Percentiles rank a stretch among this genome's conserved stretches.
Conservation (phyloP, 2,113 vertebrate genomes). For the Poecile atricapillus region DNA sequence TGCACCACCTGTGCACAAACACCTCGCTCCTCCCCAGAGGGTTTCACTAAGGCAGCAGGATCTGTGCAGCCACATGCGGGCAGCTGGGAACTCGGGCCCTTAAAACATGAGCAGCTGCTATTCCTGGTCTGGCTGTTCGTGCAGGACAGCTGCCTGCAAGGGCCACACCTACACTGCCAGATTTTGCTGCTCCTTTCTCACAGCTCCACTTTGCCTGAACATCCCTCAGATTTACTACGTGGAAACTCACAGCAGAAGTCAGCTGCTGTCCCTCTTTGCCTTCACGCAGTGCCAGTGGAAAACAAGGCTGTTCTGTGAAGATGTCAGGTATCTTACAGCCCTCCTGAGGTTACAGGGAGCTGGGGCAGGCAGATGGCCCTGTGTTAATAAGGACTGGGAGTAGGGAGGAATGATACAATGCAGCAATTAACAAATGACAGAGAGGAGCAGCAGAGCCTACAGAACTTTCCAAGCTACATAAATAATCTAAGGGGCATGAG, state of each 20-base stretch:
- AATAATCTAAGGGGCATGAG: background rate
- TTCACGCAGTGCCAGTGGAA: background rate
- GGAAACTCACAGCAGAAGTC: background rate
- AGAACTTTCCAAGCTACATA: background rate
- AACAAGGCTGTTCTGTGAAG: background rate
- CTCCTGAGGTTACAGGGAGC: background rate
- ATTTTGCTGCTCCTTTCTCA: background rate
- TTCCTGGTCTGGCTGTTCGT: background rate
- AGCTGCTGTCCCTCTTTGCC: background rate
- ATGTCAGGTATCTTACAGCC: background rate
- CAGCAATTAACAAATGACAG: background rate
- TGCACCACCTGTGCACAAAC: background rate
- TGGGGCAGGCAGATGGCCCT: constrained; percentile 1
- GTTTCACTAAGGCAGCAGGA: background rate
- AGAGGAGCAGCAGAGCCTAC: background rate
- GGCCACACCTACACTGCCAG: background rate
- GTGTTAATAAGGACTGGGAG: background rate
- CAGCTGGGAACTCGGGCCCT: background rate
- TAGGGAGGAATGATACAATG: background rate
- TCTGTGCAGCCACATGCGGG: background rate
- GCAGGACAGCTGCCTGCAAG: background rate
- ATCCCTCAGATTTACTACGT: background rate
- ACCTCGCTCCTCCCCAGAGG: rapidly evolving
- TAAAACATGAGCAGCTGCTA: background rate
- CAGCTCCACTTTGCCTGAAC: background rate